phyloP scores from a whole-genome alignment of 2,888 invertebrate species.

The Sinotaia quadrata region DNA sequence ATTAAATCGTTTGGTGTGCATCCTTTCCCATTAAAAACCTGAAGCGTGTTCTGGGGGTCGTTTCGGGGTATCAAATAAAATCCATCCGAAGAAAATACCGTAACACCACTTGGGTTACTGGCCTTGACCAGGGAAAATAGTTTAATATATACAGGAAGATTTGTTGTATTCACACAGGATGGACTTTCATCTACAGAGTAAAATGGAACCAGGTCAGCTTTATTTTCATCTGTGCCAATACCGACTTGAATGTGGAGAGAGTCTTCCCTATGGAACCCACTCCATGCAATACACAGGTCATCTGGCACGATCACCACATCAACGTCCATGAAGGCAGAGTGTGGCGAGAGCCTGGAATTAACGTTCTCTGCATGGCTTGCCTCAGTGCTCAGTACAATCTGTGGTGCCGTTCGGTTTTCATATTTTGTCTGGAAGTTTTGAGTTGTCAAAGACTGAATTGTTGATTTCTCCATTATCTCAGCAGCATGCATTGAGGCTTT shows the following conservation, averaged over 20 bases:
- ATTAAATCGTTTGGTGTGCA: conserved; percentile 2
- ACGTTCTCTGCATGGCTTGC: no score
- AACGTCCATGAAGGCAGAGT: conserved; percentile 3
- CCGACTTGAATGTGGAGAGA: neutral
- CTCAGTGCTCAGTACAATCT: no score
- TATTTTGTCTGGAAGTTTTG: no score
- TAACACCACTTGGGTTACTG: conserved; percentile 1
- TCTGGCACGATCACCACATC: conserved; percentile 2
- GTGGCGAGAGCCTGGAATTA: no score
- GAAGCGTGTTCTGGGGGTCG: neutral
- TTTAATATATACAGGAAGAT: conserved; percentile 15
- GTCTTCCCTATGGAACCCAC: conserved; percentile 2
- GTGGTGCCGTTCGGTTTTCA: no score
- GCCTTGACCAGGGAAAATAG: conserved; percentile 20
- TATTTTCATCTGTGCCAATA: neutral
- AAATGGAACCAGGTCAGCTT: neutral
- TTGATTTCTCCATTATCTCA: no score
- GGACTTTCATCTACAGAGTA: neutral
- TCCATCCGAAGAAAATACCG: conserved; percentile 16
- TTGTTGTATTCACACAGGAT: conserved; percentile 1
- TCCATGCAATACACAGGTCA: conserved; percentile 11
- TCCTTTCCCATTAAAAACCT: conserved; percentile 10
- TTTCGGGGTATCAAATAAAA: neutral
- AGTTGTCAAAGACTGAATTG: no score
- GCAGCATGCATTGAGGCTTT: neutral